phyloP scores from a whole-genome alignment of 2,113 vertebrate species.

The Xenotilapia longispinis region DNA sequence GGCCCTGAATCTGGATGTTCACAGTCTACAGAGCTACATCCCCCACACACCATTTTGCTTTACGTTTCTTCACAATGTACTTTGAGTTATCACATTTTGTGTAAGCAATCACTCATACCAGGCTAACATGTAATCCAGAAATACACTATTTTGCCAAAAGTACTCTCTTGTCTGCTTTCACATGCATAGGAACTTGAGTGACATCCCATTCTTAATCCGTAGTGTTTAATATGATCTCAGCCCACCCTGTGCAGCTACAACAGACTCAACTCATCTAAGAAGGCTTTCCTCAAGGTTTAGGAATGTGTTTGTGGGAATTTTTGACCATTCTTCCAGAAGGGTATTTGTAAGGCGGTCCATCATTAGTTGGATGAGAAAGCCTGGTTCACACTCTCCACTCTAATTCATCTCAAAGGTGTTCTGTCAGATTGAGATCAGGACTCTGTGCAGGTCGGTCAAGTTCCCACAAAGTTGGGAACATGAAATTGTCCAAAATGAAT shows the following conservation, averaged over 20 bases:
- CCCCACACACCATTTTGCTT: background rate
- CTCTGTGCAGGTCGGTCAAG: background rate
- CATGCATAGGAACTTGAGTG: background rate
- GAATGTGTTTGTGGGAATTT: background rate
- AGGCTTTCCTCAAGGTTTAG: background rate
- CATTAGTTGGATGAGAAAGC: background rate
- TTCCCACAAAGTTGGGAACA: background rate
- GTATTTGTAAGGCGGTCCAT: no score
- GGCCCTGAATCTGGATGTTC: conserved; percentile 10
- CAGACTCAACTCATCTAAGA: background rate
- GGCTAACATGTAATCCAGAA: background rate
- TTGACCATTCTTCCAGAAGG: background rate
- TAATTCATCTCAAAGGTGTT: background rate
- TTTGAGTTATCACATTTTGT: background rate
- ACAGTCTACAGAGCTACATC: background rate
- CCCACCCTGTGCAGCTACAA: background rate
- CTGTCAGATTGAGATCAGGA: background rate
- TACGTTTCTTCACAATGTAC: background rate
- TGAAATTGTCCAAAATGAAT: background rate
- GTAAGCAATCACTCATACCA: background rate
- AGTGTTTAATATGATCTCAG: background rate
- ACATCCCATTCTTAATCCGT: background rate
- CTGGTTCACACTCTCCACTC: background rate
- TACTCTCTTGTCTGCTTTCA: background rate
- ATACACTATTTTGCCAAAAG: background rate